phyloP scores from a whole-genome alignment of 1,140 invertebrate genomes.

The Drosophila auraria region DNA sequence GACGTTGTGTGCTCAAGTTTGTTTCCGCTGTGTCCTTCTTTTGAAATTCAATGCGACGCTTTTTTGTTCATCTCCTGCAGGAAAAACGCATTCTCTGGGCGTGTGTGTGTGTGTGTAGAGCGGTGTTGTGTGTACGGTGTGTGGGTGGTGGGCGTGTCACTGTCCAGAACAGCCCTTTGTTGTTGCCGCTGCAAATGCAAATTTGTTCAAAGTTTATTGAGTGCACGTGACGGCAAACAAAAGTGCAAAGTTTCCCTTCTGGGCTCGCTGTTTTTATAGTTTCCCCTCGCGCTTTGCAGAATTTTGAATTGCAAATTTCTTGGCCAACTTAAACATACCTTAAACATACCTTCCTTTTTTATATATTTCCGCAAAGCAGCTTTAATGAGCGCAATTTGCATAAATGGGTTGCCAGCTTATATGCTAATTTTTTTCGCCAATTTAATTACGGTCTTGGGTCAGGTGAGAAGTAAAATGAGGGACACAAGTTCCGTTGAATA shows the following conservation, averaged over 20 bases:
- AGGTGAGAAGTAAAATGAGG: slow-evolving; percentile 10
- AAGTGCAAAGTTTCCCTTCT: slow-evolving; percentile 70
- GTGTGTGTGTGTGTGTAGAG: slow-evolving; percentile 1
- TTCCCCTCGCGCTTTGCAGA: slow-evolving; percentile 11
- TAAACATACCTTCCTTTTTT: slow-evolving; percentile 25
- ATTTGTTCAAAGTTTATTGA: slow-evolving; percentile 84
- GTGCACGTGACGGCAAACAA: slow-evolving; percentile 84
- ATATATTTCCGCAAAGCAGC: slow-evolving; percentile 16
- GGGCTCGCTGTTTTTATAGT: slow-evolving; percentile 31
- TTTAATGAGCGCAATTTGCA: slow-evolving; percentile 44
- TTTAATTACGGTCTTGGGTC: slow-evolving; percentile 42
- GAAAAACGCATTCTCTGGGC: slow-evolving; percentile 40
- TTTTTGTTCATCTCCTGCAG: slow-evolving; percentile 22
- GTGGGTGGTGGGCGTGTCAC: slow-evolving; percentile 21
- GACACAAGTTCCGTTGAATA: slow-evolving; percentile 4
- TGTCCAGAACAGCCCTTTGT: slow-evolving; percentile 31
- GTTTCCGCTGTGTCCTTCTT: slow-evolving; percentile 69
- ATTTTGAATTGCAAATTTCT: slow-evolving; percentile 75
- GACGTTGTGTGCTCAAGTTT: slow-evolving; percentile 82
- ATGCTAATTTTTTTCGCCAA: slow-evolving; percentile 36
- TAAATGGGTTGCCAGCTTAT: slow-evolving; percentile 40
- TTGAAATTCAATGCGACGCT: slow-evolving; percentile 75
- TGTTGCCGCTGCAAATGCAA: slow-evolving; percentile 72
- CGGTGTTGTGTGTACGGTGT: slow-evolving; percentile 7
- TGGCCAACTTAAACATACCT: slow-evolving; percentile 41